Conservation (phyloP, 2,113 vertebrate genomes). For the Neodontobutis hainanensis region DNA sequence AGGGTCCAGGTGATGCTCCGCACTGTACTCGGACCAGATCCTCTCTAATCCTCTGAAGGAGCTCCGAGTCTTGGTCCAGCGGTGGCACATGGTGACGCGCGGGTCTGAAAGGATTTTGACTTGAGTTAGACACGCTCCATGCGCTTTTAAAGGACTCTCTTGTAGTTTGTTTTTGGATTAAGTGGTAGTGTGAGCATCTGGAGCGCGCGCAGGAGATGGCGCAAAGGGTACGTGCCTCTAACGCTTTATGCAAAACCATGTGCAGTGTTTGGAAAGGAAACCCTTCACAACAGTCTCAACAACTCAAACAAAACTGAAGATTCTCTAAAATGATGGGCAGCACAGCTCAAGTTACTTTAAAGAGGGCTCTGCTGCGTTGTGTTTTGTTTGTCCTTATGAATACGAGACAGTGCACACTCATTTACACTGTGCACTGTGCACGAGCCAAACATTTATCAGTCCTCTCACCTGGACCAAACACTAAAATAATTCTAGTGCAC, state of each 20-base stretch:
- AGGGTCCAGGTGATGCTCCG: conserved; percentile 6
- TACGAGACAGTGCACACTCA: too few species aligned
- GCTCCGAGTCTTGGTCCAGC: background rate
- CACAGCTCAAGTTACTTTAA: too few species aligned
- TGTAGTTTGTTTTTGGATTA: conserved; percentile 8
- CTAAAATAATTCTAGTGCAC: too few species aligned
- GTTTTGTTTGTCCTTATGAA: too few species aligned
- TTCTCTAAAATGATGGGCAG: too few species aligned
- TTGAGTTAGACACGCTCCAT: background rate
- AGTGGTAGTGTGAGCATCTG: conserved; percentile 16
- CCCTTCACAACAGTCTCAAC: too few species aligned
- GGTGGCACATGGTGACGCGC: conserved; percentile 7
- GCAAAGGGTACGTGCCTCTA: conserved; percentile 88
- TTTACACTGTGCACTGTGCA: too few species aligned
- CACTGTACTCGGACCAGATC: background rate
- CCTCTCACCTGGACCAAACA: too few species aligned
- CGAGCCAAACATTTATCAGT: too few species aligned
- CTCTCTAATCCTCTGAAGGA: background rate
- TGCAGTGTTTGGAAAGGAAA: background rate
- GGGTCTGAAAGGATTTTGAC: background rate
- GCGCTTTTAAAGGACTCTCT: conserved; percentile 2
- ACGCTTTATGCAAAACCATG: background rate
- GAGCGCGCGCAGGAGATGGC: conserved; percentile 91
- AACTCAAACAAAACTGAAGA: too few species aligned
- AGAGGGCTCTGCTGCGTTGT: too few species aligned